Evolutionary conservation across 2,888 invertebrate genomes (phyloP), one percentile per base, ranked within the genome.

Genomic region (Cremastinae sp.): DNA sequence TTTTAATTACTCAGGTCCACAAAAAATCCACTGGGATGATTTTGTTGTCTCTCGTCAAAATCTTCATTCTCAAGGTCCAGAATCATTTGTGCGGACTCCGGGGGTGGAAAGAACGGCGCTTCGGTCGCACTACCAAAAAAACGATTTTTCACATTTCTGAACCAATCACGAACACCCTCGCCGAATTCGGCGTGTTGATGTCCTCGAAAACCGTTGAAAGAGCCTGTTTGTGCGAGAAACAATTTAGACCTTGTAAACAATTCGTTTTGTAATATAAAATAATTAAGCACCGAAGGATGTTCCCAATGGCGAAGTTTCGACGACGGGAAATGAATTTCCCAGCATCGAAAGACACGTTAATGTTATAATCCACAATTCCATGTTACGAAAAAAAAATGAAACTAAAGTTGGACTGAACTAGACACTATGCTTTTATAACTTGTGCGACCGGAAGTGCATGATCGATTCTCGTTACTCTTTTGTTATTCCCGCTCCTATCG

Each of bases 81-180:
- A 10, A 74, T 62, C 43, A 78, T 58, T 37, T 41, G 47, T 4
- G 43, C 55, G 18, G 66, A 53, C 8, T 64, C 53, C 28, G 49
- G 9, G 0, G 74, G 49, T 14, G 70, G 64, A 14, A 53, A 35
- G 9, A 7, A 20, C 18, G 56, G 37, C 35, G 35, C 45, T 18
- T 64, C 45, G 0, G 43, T 41, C 1, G 41, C 18, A 7, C 22
- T 51, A 14, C 71, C 79, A 14, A 79, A 56, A 2, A 81, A 9
- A 10, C 80, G 73, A 58, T 80, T 69, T 72, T 65, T 83, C 12
- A 85, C 1, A 3, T 79, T 73, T 37, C 53, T 70, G 18, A 84
- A 78, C 86, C 86, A 87, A 12, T 86, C 81, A 20, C 78, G 68
- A 51, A 87, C 45, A 9, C 56, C 39, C 1, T 83, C 81, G 0